Base-by-base conservation (phyloP, 2,797 vertebrate species). In the Macroramphosus scolopax region DNA sequence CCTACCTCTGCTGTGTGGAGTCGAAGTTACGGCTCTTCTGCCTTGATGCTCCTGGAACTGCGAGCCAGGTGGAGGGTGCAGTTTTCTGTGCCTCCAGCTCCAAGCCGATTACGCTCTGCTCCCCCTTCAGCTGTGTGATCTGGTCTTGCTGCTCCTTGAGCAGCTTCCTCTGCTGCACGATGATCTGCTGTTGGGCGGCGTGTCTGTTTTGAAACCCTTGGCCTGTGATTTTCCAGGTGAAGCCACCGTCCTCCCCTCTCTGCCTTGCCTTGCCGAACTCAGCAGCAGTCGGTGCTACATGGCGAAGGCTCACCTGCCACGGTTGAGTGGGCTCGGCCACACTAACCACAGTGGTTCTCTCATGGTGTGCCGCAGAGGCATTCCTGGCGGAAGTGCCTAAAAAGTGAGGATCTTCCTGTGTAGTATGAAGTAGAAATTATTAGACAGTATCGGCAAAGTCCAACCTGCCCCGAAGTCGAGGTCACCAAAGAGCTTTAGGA, bases 141-240 rank as follows among this genome's bases (percentile, higher is more conserved):
- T 91, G 77, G 57, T 92, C 84, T 58, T 91, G 87, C 78, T 97
- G 94, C 68, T 94, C 91, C 76, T 87, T 85, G 72, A 96, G 89
- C 68, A 91, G 92, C 66, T 80, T 87, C 63, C 74, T 92, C 69
- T 97, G 94, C 63, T 93, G 82, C 8, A 86, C 48, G 54, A 95
- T 95, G 63, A 93, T 84, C 63, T 81, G 85, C 75, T 91, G 89
- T 82, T 96, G 93, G 67, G 83, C 84, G 16, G 76, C 36, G 1
- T 92, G 83, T 26, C 66, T 81, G 61, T 87, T 86, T 68, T 91
- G 83, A 48, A 91, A 92, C 24, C 51, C 65, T 64, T 63, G 12
- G 15, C 32, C 5, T 35, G 10, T 20, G 17, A 31, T 18, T 14
- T 13, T 13, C 8, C 25, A 6, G 35, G 30, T 17, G n/a, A 1